These are phyloP conservation scores for Hirtodrosophila confusa DNA, from an alignment of 2,888 invertebrate genomes.

Conservation along the genomic window DNA sequence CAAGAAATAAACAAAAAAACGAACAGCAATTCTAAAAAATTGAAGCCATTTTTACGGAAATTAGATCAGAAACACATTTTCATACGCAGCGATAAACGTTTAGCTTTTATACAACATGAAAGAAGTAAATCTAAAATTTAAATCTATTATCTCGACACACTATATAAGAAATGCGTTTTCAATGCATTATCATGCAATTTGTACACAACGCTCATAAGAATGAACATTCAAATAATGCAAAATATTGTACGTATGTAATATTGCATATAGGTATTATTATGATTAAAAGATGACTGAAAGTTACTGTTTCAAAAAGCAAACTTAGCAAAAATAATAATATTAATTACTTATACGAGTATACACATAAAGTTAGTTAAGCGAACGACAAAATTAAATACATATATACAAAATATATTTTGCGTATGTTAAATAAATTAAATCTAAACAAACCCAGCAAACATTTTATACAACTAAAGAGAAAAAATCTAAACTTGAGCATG, in stretches of 20 bases:
- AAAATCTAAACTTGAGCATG: conserved; percentile 45
- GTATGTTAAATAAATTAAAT: conserved; percentile 71
- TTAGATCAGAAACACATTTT: conserved; percentile 36
- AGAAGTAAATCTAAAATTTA: conserved; percentile 33
- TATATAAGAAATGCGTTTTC: conserved; percentile 74
- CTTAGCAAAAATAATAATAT: conserved; percentile 53
- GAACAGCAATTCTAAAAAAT: conserved; percentile 46
- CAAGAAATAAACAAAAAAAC: conserved; percentile 16
- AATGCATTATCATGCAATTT: conserved; percentile 59
- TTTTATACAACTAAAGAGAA: conserved; percentile 66
- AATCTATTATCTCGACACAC: conserved; percentile 73
- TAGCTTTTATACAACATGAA: conserved; percentile 66
- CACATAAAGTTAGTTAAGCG: conserved; percentile 58
- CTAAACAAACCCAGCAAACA: conserved; percentile 55
- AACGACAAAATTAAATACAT: conserved; percentile 58
- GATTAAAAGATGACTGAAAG: conserved; percentile 77
- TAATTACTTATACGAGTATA: conserved; percentile 51
- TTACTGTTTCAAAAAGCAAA: conserved; percentile 75
- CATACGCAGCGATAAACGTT: conserved; percentile 69
- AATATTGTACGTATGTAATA: conserved; percentile 68
- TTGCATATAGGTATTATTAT: conserved; percentile 72
- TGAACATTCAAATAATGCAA: conserved; percentile 37
- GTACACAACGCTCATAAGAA: conserved; percentile 72
- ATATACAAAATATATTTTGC: conserved; percentile 83
- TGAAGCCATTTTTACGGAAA: conserved; percentile 50